Evolutionary conservation across 2,113 vertebrate species (phyloP).

Genomic region (Colistium nudipinnis): DNA sequence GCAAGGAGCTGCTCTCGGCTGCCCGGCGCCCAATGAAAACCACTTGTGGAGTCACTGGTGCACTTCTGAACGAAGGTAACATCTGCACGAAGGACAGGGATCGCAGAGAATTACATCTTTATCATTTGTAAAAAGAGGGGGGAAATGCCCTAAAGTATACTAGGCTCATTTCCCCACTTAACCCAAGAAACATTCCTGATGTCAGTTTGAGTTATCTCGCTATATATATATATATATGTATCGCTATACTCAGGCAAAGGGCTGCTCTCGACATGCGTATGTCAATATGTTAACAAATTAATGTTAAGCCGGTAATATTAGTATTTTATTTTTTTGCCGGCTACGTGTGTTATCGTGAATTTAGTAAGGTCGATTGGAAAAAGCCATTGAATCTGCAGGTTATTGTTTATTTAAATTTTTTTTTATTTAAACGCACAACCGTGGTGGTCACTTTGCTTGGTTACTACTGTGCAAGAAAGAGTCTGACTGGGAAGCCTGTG

Average conservation of each 20-base stretch:
- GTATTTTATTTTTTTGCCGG: background rate
- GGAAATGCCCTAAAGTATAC: too few species aligned
- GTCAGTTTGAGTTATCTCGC: too few species aligned
- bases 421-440: background rate
- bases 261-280: background rate
- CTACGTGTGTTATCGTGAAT: background rate
- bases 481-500: constrained; percentile 12
- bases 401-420: background rate
- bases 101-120: constrained; percentile 8
- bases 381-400: background rate
- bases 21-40: constrained; percentile 61
- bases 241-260: too few species aligned
- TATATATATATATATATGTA: too few species aligned
- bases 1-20: constrained; percentile 41
- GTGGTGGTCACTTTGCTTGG: too few species aligned
- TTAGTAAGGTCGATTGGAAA: background rate
- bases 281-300: background rate
- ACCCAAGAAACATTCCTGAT: background rate
- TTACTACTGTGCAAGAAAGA: too few species aligned
- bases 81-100: constrained; percentile 9
- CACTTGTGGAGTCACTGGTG: constrained; percentile 52
- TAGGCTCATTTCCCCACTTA: background rate
- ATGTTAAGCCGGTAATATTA: background rate
- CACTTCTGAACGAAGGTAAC: constrained; percentile 12
- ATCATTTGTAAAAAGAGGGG: constrained; percentile 11